Conservation (phyloP, 1,140 invertebrate genomes). For the Scaptomyza hsui region DNA sequence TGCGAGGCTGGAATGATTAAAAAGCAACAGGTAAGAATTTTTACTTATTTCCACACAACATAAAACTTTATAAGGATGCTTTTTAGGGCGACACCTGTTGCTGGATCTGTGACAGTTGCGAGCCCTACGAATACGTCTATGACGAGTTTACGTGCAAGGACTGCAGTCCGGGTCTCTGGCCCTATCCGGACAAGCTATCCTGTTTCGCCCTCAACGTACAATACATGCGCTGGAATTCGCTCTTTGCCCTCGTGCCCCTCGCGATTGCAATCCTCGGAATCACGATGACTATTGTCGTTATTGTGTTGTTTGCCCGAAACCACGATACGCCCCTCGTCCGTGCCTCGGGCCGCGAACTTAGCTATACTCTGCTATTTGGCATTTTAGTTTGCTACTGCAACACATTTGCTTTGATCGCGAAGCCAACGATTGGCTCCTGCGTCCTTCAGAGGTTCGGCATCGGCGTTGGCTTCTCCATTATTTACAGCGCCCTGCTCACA, state of each 20-base stretch:
- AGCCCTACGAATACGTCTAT: conserved; percentile 88
- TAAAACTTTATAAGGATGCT: no score
- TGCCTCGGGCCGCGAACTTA: conserved; percentile 92
- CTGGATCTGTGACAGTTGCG: conserved; percentile 91
- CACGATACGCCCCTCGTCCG: conserved; percentile 92
- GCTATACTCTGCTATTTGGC: conserved; percentile 89
- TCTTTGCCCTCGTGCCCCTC: conserved; percentile 88
- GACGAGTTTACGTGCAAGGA: conserved; percentile 88
- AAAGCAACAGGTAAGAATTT: conserved; percentile 88
- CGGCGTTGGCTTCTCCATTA: conserved; percentile 92
- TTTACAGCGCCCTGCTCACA: conserved; percentile 92
- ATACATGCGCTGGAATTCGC: conserved; percentile 86
- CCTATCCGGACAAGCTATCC: conserved; percentile 86
- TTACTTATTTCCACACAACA: no score
- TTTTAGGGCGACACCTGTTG: conserved; percentile 88
- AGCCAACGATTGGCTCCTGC: conserved; percentile 88
- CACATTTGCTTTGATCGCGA: conserved; percentile 89
- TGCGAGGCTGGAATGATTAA: conserved; percentile 89
- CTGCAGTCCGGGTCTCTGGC: conserved; percentile 87
- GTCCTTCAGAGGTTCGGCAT: conserved; percentile 89
- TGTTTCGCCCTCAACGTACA: conserved; percentile 85
- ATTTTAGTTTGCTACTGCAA: conserved; percentile 85
- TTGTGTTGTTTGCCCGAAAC: conserved; percentile 88
- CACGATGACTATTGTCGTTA: conserved; percentile 87
- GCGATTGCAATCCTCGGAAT: conserved; percentile 89